Evolutionary conservation across 2,888 invertebrate species (phyloP).

Genomic region (Lasioglossum oenotherae): DNA sequence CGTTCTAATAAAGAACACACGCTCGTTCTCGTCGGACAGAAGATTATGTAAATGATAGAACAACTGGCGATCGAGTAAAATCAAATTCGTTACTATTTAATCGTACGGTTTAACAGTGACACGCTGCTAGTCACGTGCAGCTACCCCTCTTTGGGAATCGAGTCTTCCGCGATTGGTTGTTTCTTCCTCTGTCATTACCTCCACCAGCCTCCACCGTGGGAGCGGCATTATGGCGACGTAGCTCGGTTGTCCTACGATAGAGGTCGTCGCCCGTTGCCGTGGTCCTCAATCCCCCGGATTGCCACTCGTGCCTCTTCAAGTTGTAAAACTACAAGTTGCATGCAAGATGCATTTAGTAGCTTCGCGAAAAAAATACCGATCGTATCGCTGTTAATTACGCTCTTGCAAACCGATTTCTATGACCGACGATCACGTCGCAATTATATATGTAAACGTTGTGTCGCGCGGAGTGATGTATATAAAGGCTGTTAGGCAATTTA

Average conservation of each 20-base stretch:
- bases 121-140: constrained; percentile 73
- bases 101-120: constrained; percentile 57
- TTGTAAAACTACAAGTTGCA: constrained; percentile 34
- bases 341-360: constrained; percentile 31
- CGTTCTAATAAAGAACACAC: not conserved
- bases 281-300: not conserved
- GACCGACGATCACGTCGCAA: not conserved
- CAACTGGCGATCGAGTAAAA: not conserved
- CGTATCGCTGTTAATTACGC: not conserved
- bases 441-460: not conserved
- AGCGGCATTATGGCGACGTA: constrained; percentile 59
- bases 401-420: not conserved
- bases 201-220: constrained; percentile 31
- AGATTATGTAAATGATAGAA: not conserved
- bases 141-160: constrained; percentile 56
- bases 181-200: constrained; percentile 35
- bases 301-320: constrained; percentile 2
- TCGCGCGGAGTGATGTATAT: constrained; percentile 17
- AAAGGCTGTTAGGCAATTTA: not conserved
- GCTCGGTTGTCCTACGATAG: constrained; percentile 61
- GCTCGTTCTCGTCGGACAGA: not conserved
- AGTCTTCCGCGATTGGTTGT: constrained; percentile 64
- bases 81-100: constrained; percentile 34
- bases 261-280: constrained; percentile 58
- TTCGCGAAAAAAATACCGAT: constrained; percentile 24